Base-by-base conservation (phyloP, 1,140 invertebrate species). In the Drosophila bocki region DNA sequence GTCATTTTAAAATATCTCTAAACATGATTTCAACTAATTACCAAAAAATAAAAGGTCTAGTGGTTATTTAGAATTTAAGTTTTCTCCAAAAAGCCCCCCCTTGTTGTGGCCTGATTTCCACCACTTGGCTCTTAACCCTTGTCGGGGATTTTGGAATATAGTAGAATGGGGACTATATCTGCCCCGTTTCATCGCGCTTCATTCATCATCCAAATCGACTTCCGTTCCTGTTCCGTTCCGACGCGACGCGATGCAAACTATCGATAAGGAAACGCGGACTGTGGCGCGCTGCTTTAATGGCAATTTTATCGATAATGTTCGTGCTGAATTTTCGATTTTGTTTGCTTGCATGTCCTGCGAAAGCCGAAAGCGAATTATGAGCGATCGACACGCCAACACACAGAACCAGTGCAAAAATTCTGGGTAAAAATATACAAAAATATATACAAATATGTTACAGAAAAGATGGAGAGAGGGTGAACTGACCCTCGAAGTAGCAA, bases 251-350 rank as follows among this genome's bases (percentile, higher is more conserved):
- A 90, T 90, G 81, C 63, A 78, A 90, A 82, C 85, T 90, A 90
- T 90, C 78, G 85, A 90, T 90, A 90, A 90, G 85, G 64, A 37
- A 1, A 3, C 26, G 11, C 29, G n/a, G 22, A 22, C 32, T 47
- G 45, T 45, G 58, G 47, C 51, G 53, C 50, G 22, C 50, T 51
- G 78, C 80, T 81, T 91, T 91, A 91, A 91, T 91, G 86, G 86
- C 86, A 91, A 91, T 91, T 91, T 91, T 91, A 91, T 91, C 86
- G 86, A 91, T 91, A 91, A 91, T 91, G 86, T 91, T 91, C 86
- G 86, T 91, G 86, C 77, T 85, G 85, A 85, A 90, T 90, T 91
- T 91, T 91, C 86, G 86, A 91, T 91, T 90, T 90, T 88, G 85
- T 90, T 88, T 88, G 78, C 85, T 90, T 91, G 85, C 86, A 91